Evolutionary conservation across 2,113 vertebrate species (phyloP).

Genomic region (Hippocampus guttulatus): DNA sequence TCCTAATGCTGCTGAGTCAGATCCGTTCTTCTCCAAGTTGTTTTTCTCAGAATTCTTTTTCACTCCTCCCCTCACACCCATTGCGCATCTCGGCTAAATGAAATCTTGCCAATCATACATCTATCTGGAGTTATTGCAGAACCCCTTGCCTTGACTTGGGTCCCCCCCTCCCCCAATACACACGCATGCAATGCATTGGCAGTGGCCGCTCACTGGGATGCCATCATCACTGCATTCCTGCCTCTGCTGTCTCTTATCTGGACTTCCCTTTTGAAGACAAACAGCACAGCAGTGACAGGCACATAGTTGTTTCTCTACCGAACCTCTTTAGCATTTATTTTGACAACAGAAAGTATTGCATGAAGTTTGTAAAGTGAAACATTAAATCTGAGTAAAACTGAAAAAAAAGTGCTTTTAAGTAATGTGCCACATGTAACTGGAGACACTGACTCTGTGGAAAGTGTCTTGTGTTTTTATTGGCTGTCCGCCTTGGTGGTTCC

Average conservation of each 20-base stretch:
- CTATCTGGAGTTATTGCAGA: conserved; percentile 33
- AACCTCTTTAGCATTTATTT: not conserved
- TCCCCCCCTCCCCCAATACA: conserved; percentile 13
- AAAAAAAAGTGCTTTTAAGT: not conserved
- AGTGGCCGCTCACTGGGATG: conserved; percentile 9
- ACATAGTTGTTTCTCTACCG: not conserved
- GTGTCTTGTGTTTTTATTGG: conserved; percentile 11
- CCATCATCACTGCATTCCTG: conserved; percentile 57
- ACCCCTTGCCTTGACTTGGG: conserved; percentile 37
- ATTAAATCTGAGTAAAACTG: not conserved
- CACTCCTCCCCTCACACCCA: conserved; percentile 15
- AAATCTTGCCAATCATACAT: conserved; percentile 47
- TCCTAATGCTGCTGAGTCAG: conserved; percentile 13
- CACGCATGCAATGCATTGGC: conserved; percentile 12
- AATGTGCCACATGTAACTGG: conserved; percentile 17
- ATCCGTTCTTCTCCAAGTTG: conserved; percentile 33
- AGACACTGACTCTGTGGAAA: conserved; percentile 14
- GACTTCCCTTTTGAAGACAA: conserved; percentile 35
- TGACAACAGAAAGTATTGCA: not conserved
- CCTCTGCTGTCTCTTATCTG: conserved; percentile 50
- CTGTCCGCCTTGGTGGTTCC: not conserved
- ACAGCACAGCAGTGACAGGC: conserved; percentile 15
- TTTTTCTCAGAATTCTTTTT: conserved; percentile 23
- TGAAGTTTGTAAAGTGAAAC: not conserved
- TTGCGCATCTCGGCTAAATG: conserved; percentile 30